Evolutionary conservation across 2,888 invertebrate genomes (phyloP).

Genomic region (Desoria tigrina): DNA sequence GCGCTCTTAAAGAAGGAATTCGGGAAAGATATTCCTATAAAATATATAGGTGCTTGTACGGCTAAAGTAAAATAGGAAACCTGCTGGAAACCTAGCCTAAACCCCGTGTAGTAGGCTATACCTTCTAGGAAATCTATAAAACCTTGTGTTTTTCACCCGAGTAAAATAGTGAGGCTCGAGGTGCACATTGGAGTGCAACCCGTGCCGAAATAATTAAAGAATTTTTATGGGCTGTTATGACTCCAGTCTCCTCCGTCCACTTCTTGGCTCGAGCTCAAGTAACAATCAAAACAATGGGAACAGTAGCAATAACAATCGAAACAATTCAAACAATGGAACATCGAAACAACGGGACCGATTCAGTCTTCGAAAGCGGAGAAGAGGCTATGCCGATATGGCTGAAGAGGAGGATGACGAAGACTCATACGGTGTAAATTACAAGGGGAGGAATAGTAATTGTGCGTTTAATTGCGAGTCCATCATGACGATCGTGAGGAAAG

Average conservation of each 20-base stretch:
- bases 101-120: too few species aligned
- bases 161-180: constrained; percentile 22
- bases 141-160: too few species aligned
- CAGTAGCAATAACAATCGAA: constrained; percentile 22
- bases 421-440: background rate
- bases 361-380: constrained; percentile 21
- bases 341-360: constrained; percentile 18
- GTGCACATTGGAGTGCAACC: constrained; percentile 23
- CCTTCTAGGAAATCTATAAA: too few species aligned
- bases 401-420: constrained; percentile 24
- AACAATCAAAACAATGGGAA: constrained; percentile 24
- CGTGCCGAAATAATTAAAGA: constrained; percentile 11
- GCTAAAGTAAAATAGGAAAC: too few species aligned
- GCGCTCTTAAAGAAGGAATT: too few species aligned
- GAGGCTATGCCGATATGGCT: constrained; percentile 24
- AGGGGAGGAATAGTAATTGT: background rate
- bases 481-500: constrained; percentile 31
- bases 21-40: too few species aligned
- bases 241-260: constrained; percentile 46
- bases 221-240: constrained; percentile 45
- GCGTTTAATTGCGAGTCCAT: background rate
- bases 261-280: constrained; percentile 31
- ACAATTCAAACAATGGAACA: constrained; percentile 20
- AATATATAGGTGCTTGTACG: too few species aligned
- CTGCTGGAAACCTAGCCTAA: too few species aligned